These are phyloP conservation scores for Drosophila kuntzei DNA, from an alignment of 2,888 invertebrate species.

Conservation along the genomic window DNA sequence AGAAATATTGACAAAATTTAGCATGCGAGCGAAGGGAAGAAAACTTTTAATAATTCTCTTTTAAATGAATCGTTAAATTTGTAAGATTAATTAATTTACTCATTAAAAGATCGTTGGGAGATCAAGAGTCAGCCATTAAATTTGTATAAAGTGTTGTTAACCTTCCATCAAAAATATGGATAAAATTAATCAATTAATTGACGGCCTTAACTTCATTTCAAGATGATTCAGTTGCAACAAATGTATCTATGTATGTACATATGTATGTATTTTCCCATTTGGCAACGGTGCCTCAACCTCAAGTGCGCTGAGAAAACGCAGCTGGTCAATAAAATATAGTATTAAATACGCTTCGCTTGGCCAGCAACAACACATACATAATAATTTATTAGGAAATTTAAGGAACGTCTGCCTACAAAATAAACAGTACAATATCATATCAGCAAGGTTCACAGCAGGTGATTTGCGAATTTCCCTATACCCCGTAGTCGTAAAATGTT, in stretches of 20 bases:
- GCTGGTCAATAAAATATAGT: slow-evolving; percentile 24
- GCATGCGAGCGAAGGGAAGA: not conserved
- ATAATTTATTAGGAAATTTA: slow-evolving; percentile 16
- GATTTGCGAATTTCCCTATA: slow-evolving; percentile 3
- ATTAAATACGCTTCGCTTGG: slow-evolving; percentile 3
- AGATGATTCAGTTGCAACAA: slow-evolving; percentile 21
- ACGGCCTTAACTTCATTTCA: slow-evolving; percentile 10
- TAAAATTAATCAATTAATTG: slow-evolving; percentile 43
- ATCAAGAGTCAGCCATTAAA: not conserved
- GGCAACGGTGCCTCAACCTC: not conserved
- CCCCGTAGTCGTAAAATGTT: not conserved
- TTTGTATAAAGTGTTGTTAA: not conserved
- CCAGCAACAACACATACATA: slow-evolving; percentile 6
- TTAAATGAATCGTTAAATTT: not conserved
- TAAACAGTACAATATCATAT: slow-evolving; percentile 10
- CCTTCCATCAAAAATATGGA: slow-evolving; percentile 1
- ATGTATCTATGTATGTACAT: too few species aligned
- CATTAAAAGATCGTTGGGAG: not conserved
- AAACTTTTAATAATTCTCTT: not conserved
- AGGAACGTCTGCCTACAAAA: slow-evolving; percentile 5
- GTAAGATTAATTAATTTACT: not conserved
- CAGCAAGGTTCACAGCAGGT: slow-evolving; percentile 10
- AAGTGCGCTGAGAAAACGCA: slow-evolving; percentile 27
- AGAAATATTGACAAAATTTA: not conserved
- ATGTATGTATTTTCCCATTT: slow-evolving; percentile 1